Percentiles rank a stretch among this genome's conserved stretches.
Conservation (phyloP, 2,888 invertebrate species). For the Sinhomidia bicolor region DNA sequence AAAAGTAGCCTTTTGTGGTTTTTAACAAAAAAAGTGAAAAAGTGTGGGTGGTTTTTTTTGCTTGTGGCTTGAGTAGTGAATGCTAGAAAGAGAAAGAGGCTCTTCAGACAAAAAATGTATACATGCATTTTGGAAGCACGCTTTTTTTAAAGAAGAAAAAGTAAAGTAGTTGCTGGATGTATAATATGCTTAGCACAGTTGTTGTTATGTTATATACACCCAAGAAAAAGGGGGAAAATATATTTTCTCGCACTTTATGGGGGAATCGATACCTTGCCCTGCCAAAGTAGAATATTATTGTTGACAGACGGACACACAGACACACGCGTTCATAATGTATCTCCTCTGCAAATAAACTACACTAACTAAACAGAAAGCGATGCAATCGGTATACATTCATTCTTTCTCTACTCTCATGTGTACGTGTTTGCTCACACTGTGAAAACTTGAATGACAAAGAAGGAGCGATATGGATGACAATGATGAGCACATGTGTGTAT, state of each 20-base stretch:
- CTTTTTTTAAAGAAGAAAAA: neutral
- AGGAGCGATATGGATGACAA: neutral
- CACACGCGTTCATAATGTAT: slow-evolving; percentile 17
- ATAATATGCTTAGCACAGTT: neutral
- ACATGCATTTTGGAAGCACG: neutral
- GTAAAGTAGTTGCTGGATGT: neutral
- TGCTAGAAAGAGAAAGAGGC: neutral
- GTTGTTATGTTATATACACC: neutral
- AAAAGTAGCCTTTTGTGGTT: slow-evolving; percentile 53
- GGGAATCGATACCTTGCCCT: slow-evolving; percentile 58
- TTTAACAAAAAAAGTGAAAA: slow-evolving; percentile 35
- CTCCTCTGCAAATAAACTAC: slow-evolving; percentile 27
- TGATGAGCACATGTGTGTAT: slow-evolving; percentile 29
- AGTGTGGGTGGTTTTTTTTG: slow-evolving; percentile 35
- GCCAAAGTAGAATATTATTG: slow-evolving; percentile 45
- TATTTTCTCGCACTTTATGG: slow-evolving; percentile 31
- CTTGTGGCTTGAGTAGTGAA: neutral
- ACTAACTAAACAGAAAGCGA: too few relatives aligned
- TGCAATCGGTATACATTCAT: slow-evolving; percentile 18
- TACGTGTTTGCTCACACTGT: neutral
- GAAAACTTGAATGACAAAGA: neutral
- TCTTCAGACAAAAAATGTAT: slow-evolving; percentile 30
- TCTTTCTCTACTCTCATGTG: neutral
- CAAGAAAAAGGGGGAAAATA: slow-evolving; percentile 8
- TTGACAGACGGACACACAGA: slow-evolving; percentile 43